phyloP scores from a whole-genome alignment of 2,797 vertebrate genomes.

The Phylloscopus collybita region DNA sequence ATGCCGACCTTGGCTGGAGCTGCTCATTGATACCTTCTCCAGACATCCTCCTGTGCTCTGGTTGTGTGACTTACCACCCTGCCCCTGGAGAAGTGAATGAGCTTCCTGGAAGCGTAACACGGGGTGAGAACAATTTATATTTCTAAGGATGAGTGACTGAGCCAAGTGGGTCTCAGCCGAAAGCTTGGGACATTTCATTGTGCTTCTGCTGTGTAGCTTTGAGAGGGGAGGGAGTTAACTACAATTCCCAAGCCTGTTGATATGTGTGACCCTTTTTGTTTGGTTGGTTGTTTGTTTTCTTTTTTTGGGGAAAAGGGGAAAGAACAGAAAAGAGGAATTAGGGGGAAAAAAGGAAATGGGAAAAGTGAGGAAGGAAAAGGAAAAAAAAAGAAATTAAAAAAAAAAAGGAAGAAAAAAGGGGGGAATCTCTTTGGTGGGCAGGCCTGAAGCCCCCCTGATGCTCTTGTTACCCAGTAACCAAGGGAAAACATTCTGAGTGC shows the following conservation, averaged over 20 bases:
- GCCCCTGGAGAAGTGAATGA: background rate
- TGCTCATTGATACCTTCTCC: background rate
- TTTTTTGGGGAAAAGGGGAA: too few relatives aligned
- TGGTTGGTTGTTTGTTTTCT: background rate
- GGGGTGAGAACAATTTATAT: background rate
- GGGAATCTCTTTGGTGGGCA: background rate
- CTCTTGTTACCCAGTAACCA: accelerated
- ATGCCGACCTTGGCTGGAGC: background rate
- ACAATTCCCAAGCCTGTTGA: background rate
- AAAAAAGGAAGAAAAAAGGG: background rate
- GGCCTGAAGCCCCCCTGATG: background rate
- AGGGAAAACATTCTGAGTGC: background rate
- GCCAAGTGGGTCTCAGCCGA: background rate
- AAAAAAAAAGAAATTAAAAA: background rate
- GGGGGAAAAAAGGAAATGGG: background rate
- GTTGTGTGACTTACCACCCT: background rate
- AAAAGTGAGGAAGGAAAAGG: background rate
- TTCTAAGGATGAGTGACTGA: background rate
- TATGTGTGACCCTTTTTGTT: background rate
- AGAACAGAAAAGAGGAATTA: background rate
- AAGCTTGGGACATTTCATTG: background rate
- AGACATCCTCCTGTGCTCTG: background rate
- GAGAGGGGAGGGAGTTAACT: background rate
- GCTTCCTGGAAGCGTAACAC: background rate
- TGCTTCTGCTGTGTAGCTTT: background rate